phyloP scores from a whole-genome alignment of 2,113 vertebrate genomes.

The Scatophagus argus region DNA sequence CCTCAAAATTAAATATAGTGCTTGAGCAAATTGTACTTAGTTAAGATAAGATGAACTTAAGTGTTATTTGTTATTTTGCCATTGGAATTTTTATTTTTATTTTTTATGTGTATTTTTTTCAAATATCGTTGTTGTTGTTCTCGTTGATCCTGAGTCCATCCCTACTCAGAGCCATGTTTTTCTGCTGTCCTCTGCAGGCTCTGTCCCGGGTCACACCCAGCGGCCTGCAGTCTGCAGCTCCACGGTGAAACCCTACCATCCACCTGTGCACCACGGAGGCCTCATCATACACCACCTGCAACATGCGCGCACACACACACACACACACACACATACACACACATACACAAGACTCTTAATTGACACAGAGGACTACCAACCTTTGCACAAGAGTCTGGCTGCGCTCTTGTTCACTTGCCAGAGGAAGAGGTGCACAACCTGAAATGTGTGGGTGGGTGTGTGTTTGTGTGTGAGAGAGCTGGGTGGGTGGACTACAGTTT shows the following conservation, averaged over 20 bases:
- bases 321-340: neutral
- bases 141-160: no score
- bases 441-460: slow-evolving; percentile 35
- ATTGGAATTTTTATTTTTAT: no score
- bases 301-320: slow-evolving; percentile 12
- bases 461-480: slow-evolving; percentile 16
- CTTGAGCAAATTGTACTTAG: no score
- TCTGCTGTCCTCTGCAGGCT: slow-evolving; percentile 83
- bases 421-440: slow-evolving; percentile 42
- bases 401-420: slow-evolving; percentile 41
- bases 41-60: no score
- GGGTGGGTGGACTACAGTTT: slow-evolving; percentile 50
- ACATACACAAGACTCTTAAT: slow-evolving; percentile 40
- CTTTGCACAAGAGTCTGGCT: slow-evolving; percentile 72
- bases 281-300: slow-evolving; percentile 88
- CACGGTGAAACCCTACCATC: slow-evolving; percentile 88
- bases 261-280: slow-evolving; percentile 82
- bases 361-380: slow-evolving; percentile 46
- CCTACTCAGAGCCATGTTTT: no score
- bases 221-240: slow-evolving; percentile 95
- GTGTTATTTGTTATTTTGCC: no score
- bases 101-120: no score
- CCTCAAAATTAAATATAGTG: no score
- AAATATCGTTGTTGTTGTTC: no score
- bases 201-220: slow-evolving; percentile 94